Conservation (phyloP, 2,888 invertebrate species). For the Eulithis prunata region DNA sequence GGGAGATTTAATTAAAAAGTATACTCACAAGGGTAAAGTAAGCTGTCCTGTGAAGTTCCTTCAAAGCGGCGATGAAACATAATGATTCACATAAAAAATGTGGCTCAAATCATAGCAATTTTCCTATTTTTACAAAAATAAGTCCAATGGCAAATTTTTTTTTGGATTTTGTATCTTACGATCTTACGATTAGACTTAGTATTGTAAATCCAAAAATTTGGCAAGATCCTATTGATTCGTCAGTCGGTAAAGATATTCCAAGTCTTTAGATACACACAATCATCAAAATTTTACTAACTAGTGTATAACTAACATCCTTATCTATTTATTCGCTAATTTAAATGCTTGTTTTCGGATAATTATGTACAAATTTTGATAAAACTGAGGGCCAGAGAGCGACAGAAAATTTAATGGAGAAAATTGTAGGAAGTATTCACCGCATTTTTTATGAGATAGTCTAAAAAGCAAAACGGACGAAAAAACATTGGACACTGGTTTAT, state of each 20-base stretch:
- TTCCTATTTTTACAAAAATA: constrained; percentile 44
- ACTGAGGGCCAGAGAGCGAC: background rate
- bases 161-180: constrained; percentile 41
- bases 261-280: constrained; percentile 52
- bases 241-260: constrained; percentile 60
- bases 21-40: constrained; percentile 87
- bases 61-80: constrained; percentile 65
- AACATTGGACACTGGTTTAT: constrained; percentile 50
- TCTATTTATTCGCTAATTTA: constrained; percentile 34
- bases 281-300: constrained; percentile 44
- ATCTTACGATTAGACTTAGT: constrained; percentile 43
- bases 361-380: constrained; percentile 28
- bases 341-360: constrained; percentile 42
- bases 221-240: constrained; percentile 72
- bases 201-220: constrained; percentile 54
- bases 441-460: background rate
- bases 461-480: constrained; percentile 6
- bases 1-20: constrained; percentile 35
- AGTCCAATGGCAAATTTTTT: constrained; percentile 45
- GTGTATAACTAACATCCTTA: constrained; percentile 30
- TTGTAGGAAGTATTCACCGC: background rate
- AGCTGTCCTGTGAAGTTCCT: constrained; percentile 87
- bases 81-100: constrained; percentile 48
- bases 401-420: background rate
- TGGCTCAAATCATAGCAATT: constrained; percentile 34